Base-by-base conservation (phyloP, 2,797 vertebrate species). In the Selene dorsalis region DNA sequence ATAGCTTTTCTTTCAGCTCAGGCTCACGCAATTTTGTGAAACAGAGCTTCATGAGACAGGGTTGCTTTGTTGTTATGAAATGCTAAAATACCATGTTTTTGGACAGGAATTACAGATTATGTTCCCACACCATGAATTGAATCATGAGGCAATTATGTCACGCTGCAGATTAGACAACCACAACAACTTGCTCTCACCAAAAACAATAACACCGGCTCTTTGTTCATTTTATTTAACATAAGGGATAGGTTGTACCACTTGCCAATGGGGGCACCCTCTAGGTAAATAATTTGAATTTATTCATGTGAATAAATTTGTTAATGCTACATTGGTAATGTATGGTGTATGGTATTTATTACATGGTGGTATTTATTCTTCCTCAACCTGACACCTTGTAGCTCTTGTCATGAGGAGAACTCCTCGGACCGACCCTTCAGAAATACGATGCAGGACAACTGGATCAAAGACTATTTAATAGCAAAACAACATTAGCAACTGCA, bases 1-100 rank as follows among this genome's bases (percentile, higher is more conserved):
- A 68, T 57, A 39, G 73, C 38, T 59, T 71, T 90, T 78, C 66
- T 72, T 75, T 66, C 77, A 80, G 80, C 75, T 60, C 73, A 66
- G 73, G 4, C 77, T 88, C 88, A 84, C 13, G 69, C 73, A 82
- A 69, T 83, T 80, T 73, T 65, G 66, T 88, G 66, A 88, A 85
- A 84, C 69, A 80, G 30, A 75, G 69, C 52, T 55, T 59, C 52
- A 41, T 64, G 43, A 52, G 57, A 73, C 18, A 38, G 24, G 30
- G 38, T 30, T 82, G 18, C 67, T 74, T 81, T 78, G 72, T 62
- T 30, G 1, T 53, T 65, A 55, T 69, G 47, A 52, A 77, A 55
- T 20, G 77, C 7, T 62, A 53, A 83, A 84, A 77, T 61, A 35
- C 22, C 48, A 53, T 41, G 38, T 53, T 69, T 69, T 57, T 79